Base-by-base conservation (phyloP, 2,888 invertebrate species). In the Clitarchus hookeri region DNA sequence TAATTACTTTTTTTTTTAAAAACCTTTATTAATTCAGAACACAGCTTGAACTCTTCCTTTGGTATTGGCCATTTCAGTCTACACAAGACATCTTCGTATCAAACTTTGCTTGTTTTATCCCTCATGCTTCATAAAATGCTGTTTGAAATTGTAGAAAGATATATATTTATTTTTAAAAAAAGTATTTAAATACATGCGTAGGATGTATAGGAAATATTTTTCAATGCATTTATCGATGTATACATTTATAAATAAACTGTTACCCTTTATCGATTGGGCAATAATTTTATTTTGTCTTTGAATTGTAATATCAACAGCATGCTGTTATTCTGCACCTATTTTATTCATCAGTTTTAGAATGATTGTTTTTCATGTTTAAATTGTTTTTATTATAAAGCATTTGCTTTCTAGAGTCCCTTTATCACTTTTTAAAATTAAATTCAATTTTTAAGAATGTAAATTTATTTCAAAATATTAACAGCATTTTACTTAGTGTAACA, bases 91-190 rank as follows among this genome's bases (percentile, higher is more conserved):
- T 23, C n/a, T 65, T 16, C 48, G 16, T 16, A 48, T 11, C 65
- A 65, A 65, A 6, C 65, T 19, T 65, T 65, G 65, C n/a, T 16
- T 65, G 65, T 8, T 44, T 82, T 82, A 82, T 82, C 82, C 82
- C 26, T 36, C 82, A 82, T 26, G 82, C 82, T 82, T 82, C 82
- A 82, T 82, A 82, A 82, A 82, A 82, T 82, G 82, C 82, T 82
- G 44, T 82, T 82, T 44, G 82, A 82, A 82, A n/a, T 82, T 82
- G 82, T 82, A 82, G 82, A 82, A 82, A 82, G 82, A 82, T 82
- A 82, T 82, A 82, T 82, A 27, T 82, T 36, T 82, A 44, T 82
- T 8, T 82, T 82, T 82, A 82, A 82, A 82, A 82, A 82, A 82
- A 82, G 82, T 82, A 82, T 82, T 82, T 82, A 82, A 82, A 82